Evolutionary conservation across 2,888 invertebrate genomes (phyloP), one percentile per base, ranked within the genome.

Genomic region (Lasius fuliginosus): DNA sequence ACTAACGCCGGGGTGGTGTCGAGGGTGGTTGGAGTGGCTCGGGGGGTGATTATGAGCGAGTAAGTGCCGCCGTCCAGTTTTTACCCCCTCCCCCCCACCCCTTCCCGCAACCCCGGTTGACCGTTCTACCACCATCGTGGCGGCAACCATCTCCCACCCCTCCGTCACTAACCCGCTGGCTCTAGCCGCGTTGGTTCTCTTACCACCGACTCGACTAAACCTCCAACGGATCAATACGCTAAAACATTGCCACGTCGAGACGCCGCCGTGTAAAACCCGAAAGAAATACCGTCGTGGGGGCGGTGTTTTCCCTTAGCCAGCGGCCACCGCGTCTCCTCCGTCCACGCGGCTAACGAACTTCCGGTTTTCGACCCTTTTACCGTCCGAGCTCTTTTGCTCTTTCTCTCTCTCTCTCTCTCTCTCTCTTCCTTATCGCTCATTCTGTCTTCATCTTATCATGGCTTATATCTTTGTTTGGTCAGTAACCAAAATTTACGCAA

Each of bases 31-130:
- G 85, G 85, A 88, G 88, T 86, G 89, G 88, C 86, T 87, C 85
- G 87, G 88, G 87, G 92, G 93, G 93, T 93, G 93, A 94, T 94
- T 94, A 94, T 93, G 93, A 93, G 92, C 92, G 92, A 90, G 93
- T 94, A 94, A 94, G 94, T 94, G 94, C 93, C 92, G 90, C 91
- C 94, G 94, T 94, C 94, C 93, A 94, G 93, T 93, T 94, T 94
- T 93, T 92, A 91, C 91, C 90, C 91, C 86, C 87, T 77, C 79
- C 65, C 86, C 27, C 33, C 23, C 3, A 23, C 86, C 86, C 74
- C 85, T 1, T 56, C 83, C 81, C 83, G 53, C 83, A 67, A 82
- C 86, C 75, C 84, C 67, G 83, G 69, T 82, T 86, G 88, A 83
- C 87, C 90, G 85, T 83, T 85, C 87, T 77, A 85, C 87, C 89